These are phyloP conservation scores for Calidris pygmaea DNA, from an alignment of 2,113 vertebrate genomes.

Conservation along the genomic window DNA sequence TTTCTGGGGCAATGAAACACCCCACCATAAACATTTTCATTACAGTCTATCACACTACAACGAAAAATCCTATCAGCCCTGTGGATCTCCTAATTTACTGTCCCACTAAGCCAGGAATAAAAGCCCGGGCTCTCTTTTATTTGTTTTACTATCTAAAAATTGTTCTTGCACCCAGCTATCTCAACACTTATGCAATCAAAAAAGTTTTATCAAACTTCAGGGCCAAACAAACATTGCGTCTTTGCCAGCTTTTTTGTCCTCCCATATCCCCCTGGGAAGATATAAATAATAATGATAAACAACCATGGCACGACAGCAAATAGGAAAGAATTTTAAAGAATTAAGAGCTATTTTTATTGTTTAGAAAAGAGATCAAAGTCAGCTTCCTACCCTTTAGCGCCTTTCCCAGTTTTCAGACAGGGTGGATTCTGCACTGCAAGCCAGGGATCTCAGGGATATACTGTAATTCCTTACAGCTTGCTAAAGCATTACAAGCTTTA, in stretches of 20 bases:
- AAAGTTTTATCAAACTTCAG: not conserved
- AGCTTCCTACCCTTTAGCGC: not conserved
- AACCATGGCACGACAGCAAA: not conserved
- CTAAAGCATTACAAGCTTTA: conserved; percentile 10
- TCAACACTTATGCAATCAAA: not conserved
- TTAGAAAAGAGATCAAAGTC: conserved; percentile 46
- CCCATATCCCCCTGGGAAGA: not conserved
- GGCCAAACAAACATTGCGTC: not conserved
- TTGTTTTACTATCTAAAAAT: not conserved
- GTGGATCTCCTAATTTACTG: not conserved
- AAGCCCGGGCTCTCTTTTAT: not conserved
- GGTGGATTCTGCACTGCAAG: not conserved
- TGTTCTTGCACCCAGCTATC: not conserved
- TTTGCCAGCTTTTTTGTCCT: not conserved
- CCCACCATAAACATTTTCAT: not conserved
- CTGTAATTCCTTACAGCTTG: conserved; percentile 40
- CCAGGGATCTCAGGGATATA: conserved; percentile 7
- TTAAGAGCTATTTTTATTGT: conserved; percentile 21
- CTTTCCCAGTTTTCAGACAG: not conserved
- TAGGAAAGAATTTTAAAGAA: conserved; percentile 1
- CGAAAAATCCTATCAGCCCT: not conserved
- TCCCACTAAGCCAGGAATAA: not conserved
- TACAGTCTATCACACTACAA: not conserved
- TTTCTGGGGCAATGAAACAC: not conserved
- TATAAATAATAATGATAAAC: conserved; percentile 2